Evolutionary conservation across 2,888 invertebrate genomes (phyloP), one percentile per base, ranked within the genome.

Genomic region (Platycheirus albimanus): DNA sequence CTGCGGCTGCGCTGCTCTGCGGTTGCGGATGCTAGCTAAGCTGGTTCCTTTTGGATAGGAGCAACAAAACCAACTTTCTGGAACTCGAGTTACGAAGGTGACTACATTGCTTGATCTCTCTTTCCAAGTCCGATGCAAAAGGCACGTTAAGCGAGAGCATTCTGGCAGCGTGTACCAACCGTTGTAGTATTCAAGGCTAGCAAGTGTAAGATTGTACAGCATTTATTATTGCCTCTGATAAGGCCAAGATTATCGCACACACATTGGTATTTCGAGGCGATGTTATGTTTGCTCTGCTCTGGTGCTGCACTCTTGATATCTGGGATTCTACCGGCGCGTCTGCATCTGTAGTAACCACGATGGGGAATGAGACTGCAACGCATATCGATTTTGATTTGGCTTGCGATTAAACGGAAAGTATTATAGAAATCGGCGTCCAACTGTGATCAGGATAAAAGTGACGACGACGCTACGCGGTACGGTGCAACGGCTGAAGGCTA

Each of bases 381-480:
- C 84, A 70, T 84, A 84, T 84, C 84, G 84, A 84, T 84, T 79
- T 84, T 84, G 84, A 84, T 84, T 79, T 74, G 79, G 75, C 79
- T 64, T 49, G 64, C 78, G 84, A 84, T 84, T 84, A 79, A 79
- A 79, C 61, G 45, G 64, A 74, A 70, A 84, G 84, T 78, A 84
- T 79, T 83, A 76, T 77, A 75, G 85, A 81, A 85, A 86, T 85
- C 85, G 86, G 81, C 85, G 78, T 85, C 86, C 86, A 85, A 81
- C 86, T 83, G 86, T 74, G 86, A 76, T 83, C 74, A 61, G 58
- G 79, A 78, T 52, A 56, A 58, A 36, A 30, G 10, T 13, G 8
- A 36, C n/a, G n/a, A n/a, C n/a, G n/a, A n/a, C n/a, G n/a, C n/a
- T n/a, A n/a, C 7, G n/a, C 38, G 8, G 56, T 24, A 24, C 13